Percentiles rank a stretch among this genome's conserved stretches.
These are phyloP conservation scores for Lasioglossum marginatum DNA, from an alignment of 2,888 invertebrate genomes.

Conservation along the genomic window DNA sequence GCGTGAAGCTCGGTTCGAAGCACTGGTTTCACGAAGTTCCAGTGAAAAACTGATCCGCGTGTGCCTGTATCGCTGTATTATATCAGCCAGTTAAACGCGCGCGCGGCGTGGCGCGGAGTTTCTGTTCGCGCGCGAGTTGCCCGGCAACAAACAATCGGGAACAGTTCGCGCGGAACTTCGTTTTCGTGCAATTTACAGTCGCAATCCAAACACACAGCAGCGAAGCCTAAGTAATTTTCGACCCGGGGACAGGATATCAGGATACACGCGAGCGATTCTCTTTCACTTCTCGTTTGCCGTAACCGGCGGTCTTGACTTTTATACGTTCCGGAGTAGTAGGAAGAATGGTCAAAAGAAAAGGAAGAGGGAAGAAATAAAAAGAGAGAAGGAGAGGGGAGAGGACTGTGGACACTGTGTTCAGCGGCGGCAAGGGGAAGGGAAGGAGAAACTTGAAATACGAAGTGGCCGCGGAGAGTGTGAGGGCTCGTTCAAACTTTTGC, in stretches of 20 bases:
- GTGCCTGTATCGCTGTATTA: background rate
- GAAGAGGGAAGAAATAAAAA: background rate
- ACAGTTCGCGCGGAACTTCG: constrained; percentile 57
- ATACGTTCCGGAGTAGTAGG: constrained; percentile 37
- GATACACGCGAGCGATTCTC: constrained; percentile 66
- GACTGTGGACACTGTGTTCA: background rate
- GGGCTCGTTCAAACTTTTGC: constrained; percentile 77
- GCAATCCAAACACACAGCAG: constrained; percentile 30
- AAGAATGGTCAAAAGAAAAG: constrained; percentile 34
- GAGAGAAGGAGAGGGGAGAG: background rate
- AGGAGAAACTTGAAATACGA: constrained; percentile 62
- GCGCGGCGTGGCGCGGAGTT: background rate
- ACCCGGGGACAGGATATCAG: constrained; percentile 60
- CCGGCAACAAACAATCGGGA: constrained; percentile 56
- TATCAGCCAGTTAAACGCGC: constrained; percentile 29
- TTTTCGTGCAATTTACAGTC: constrained; percentile 63
- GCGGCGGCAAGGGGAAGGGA: constrained; percentile 11
- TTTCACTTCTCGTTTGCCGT: constrained; percentile 38
- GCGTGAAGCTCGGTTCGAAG: background rate
- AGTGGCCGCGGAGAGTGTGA: constrained; percentile 52
- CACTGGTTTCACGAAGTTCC: constrained; percentile 7
- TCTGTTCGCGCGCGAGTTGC: constrained; percentile 50
- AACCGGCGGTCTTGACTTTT: constrained; percentile 51
- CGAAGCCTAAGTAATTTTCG: constrained; percentile 61
- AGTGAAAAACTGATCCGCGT: constrained; percentile 17